Percentiles rank a stretch among this genome's conserved stretches.
These are phyloP conservation scores for Neria commutata DNA, from an alignment of 2,888 invertebrate species.

Conservation along the genomic window DNA sequence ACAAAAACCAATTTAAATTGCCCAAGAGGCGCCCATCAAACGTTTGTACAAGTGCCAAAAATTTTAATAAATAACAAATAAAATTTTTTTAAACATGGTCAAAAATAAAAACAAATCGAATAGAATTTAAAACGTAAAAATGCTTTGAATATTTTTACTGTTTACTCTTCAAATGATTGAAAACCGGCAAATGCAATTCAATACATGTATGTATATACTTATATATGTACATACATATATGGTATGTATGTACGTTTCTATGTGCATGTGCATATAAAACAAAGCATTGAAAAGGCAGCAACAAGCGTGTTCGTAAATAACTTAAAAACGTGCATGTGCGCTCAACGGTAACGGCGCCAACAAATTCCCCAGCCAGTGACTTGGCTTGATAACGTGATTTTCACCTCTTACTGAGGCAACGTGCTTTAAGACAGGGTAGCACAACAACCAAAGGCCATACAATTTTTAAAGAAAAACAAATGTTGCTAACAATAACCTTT, in stretches of 20 bases:
- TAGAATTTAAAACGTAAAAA: background rate
- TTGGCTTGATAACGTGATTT: too few relatives aligned
- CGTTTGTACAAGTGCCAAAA: background rate
- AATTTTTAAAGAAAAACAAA: too few relatives aligned
- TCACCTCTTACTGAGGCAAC: too few relatives aligned
- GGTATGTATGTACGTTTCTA: background rate
- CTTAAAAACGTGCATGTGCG: too few relatives aligned
- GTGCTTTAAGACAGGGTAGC: too few relatives aligned
- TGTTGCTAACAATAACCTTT: too few relatives aligned
- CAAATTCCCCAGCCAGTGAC: too few relatives aligned
- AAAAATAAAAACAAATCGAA: background rate
- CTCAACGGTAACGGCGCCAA: too few relatives aligned
- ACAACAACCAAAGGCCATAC: too few relatives aligned
- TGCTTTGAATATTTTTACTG: background rate
- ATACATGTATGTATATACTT: background rate
- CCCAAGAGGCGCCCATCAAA: background rate
- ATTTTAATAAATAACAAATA: constrained; percentile 3
- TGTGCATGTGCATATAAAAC: background rate
- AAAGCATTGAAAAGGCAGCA: too few relatives aligned
- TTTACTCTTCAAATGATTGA: background rate
- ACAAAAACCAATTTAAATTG: too few relatives aligned
- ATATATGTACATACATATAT: background rate
- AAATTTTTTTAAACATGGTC: background rate
- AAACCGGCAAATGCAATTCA: background rate
- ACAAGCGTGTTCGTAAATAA: too few relatives aligned